Evolutionary conservation across 2,888 invertebrate species (phyloP).

Genomic region (Torymus auratus): DNA sequence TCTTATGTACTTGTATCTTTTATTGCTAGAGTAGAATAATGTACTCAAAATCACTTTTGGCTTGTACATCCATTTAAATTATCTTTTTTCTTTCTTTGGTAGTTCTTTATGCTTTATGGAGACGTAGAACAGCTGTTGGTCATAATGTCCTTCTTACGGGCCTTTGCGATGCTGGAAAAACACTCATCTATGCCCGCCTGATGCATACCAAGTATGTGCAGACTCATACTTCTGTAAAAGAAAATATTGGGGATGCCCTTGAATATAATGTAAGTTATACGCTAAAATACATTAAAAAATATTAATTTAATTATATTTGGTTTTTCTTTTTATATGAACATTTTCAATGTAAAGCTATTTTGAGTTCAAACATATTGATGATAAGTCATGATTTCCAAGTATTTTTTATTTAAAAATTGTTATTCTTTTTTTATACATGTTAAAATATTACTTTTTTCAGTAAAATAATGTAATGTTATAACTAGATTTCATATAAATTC

Average conservation of each 20-base stretch:
- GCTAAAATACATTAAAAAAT: constrained; percentile 26
- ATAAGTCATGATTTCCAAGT: too few relatives aligned
- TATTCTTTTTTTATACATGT: too few relatives aligned
- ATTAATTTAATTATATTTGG: too few relatives aligned
- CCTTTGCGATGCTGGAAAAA: constrained; percentile 93
- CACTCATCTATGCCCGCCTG: constrained; percentile 88
- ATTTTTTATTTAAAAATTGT: too few relatives aligned
- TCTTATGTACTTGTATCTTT: constrained; percentile 1
- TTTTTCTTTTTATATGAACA: too few relatives aligned
- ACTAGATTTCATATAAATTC: too few relatives aligned
- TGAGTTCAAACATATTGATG: too few relatives aligned
- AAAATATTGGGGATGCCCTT: constrained; percentile 86
- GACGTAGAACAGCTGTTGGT: constrained; percentile 79
- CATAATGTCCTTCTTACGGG: constrained; percentile 88
- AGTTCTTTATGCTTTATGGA: constrained; percentile 83
- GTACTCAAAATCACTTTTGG: constrained; percentile 32
- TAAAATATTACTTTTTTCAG: too few relatives aligned
- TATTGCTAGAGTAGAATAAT: constrained; percentile 7
- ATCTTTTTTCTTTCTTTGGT: constrained; percentile 67
- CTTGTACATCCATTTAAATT: constrained; percentile 18
- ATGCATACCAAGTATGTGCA: constrained; percentile 84
- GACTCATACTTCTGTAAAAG: constrained; percentile 93
- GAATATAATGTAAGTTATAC: constrained; percentile 80
- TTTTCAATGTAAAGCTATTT: too few relatives aligned
- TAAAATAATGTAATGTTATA: too few relatives aligned